phyloP scores from a whole-genome alignment of 2,113 vertebrate genomes.

The Platichthys stellatus region DNA sequence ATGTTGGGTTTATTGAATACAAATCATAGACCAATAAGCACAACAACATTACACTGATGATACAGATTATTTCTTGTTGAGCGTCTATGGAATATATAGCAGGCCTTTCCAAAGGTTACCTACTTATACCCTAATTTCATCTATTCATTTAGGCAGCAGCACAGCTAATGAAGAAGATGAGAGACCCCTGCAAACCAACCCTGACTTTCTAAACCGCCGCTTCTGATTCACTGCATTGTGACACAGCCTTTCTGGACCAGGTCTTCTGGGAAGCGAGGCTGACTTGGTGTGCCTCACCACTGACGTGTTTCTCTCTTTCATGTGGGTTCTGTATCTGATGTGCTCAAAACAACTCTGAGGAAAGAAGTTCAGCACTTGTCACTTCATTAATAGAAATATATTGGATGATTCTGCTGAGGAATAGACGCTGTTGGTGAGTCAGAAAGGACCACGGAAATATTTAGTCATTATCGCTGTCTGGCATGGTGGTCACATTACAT shows the following conservation, averaged over 20 bases:
- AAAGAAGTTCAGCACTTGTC: slow-evolving; percentile 48
- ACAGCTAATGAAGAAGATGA: slow-evolving; percentile 12
- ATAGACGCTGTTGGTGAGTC: slow-evolving; percentile 57
- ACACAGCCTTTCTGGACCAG: slow-evolving; percentile 64
- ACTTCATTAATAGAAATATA: slow-evolving; percentile 56
- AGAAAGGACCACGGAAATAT: slow-evolving; percentile 40
- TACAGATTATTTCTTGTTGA: background rate
- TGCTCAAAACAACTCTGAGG: slow-evolving; percentile 56
- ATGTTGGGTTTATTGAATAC: background rate
- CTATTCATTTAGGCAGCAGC: background rate
- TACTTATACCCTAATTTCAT: background rate
- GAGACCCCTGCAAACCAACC: background rate
- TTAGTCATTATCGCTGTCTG: slow-evolving; percentile 37
- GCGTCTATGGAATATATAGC: background rate
- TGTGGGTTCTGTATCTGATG: slow-evolving; percentile 67
- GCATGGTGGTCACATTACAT: slow-evolving; percentile 4
- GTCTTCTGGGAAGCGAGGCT: slow-evolving; percentile 74
- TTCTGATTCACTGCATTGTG: slow-evolving; percentile 61
- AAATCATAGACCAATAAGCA: background rate
- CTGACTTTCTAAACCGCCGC: slow-evolving; percentile 25
- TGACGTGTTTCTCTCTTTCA: slow-evolving; percentile 66
- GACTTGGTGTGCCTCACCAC: slow-evolving; percentile 43
- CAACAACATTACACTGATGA: background rate
- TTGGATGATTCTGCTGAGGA: slow-evolving; percentile 41
- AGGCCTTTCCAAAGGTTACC: background rate